Evolutionary conservation across 2,797 vertebrate genomes (phyloP).

Genomic region (Chloroceryle amazona): DNA sequence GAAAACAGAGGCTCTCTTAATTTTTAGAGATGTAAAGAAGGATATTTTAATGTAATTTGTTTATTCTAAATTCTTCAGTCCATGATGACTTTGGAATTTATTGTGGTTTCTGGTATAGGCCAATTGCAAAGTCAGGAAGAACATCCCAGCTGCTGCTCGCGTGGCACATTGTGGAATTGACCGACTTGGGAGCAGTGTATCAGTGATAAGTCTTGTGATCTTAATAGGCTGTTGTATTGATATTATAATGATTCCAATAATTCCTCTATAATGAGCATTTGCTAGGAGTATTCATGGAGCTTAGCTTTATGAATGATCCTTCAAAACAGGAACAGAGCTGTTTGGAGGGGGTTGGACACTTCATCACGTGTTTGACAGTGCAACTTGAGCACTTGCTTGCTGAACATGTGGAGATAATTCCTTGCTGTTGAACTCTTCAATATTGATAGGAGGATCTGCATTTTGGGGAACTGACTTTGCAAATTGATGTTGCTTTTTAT

Average conservation of each 20-base stretch:
- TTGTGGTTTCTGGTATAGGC: background rate
- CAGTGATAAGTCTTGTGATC: background rate
- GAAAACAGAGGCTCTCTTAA: background rate
- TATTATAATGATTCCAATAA: background rate
- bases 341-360: background rate
- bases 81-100: background rate
- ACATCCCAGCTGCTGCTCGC: background rate
- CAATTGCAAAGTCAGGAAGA: background rate
- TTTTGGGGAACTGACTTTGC: background rate
- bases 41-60: background rate
- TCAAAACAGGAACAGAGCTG: background rate
- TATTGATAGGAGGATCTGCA: background rate
- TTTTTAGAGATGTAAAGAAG: background rate
- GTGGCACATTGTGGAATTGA: background rate
- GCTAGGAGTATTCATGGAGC: background rate
- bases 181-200: accelerated
- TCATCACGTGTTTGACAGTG: background rate
- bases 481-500: accelerated
- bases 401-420: background rate
- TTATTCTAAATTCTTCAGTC: background rate
- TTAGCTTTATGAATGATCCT: background rate
- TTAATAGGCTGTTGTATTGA: background rate
- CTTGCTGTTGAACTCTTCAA: background rate
- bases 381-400: background rate
- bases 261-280: background rate